phyloP scores from a whole-genome alignment of 2,888 invertebrate species.

The Parascotia fuliginaria region DNA sequence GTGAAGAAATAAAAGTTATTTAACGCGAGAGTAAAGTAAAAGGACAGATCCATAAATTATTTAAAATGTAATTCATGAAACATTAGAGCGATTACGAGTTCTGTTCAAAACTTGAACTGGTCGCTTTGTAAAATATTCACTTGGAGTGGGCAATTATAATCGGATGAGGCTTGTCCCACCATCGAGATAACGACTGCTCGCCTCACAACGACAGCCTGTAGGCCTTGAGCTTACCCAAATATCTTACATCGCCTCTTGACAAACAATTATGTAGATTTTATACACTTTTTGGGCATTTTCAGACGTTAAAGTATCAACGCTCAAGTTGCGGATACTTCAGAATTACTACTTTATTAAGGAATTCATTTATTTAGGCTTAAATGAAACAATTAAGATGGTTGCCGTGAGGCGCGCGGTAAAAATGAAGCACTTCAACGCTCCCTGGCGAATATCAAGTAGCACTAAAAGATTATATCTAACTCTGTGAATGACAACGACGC shows the following conservation, averaged over 20 bases:
- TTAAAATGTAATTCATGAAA: background rate
- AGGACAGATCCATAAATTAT: background rate
- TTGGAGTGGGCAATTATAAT: constrained; percentile 37
- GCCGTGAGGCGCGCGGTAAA: background rate
- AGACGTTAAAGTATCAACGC: constrained; percentile 27
- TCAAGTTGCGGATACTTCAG: constrained; percentile 22
- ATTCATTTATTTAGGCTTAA: constrained; percentile 35
- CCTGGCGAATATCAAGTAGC: background rate
- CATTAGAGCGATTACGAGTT: background rate
- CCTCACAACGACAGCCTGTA: constrained; percentile 23
- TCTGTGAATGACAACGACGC: background rate
- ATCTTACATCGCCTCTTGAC: constrained; percentile 38
- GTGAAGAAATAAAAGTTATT: too few species aligned
- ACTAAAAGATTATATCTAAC: background rate
- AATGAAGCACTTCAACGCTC: background rate
- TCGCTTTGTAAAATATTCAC: constrained; percentile 18
- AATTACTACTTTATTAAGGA: constrained; percentile 28
- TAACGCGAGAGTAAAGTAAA: too few species aligned
- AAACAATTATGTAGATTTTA: constrained; percentile 51
- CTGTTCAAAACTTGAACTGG: background rate
- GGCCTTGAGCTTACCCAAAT: constrained; percentile 35
- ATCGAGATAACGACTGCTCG: constrained; percentile 29
- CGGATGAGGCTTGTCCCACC: constrained; percentile 28
- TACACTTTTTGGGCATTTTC: constrained; percentile 34
- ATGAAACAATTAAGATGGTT: constrained; percentile 13